phyloP scores from a whole-genome alignment of 2,888 invertebrate species.

The Acanthosepion esculentum region DNA sequence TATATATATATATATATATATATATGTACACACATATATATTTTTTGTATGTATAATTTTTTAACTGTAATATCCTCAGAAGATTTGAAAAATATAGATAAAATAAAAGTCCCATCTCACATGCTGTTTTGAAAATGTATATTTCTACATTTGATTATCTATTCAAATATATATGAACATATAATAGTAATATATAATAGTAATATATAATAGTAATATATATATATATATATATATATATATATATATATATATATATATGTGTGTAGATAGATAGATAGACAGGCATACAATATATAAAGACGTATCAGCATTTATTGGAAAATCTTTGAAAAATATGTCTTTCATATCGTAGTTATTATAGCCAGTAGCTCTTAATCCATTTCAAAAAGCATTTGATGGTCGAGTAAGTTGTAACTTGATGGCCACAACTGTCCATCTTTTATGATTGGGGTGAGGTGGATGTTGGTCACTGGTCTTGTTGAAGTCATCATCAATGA shows the following conservation, averaged over 20 bases:
- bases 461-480: slow-evolving; percentile 17
- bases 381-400: neutral
- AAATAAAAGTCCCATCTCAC: neutral
- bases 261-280: neutral
- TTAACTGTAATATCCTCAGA: neutral
- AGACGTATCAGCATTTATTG: neutral
- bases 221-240: neutral
- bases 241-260: neutral
- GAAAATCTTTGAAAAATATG: neutral
- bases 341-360: neutral
- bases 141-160: neutral
- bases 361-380: neutral
- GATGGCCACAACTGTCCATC: neutral
- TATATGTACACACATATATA: neutral
- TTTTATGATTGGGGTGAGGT: slow-evolving; percentile 16
- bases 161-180: neutral
- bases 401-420: neutral
- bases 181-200: neutral
- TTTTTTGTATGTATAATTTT: too few species aligned
- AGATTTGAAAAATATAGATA: neutral
- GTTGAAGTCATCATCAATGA: neutral
- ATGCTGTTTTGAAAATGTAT: neutral
- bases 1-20: neutral
- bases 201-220: neutral
- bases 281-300: too few species aligned